These are phyloP conservation scores for Stratiolaelaps scimitus DNA, from an alignment of 1,140 invertebrate genomes.

Conservation along the genomic window DNA sequence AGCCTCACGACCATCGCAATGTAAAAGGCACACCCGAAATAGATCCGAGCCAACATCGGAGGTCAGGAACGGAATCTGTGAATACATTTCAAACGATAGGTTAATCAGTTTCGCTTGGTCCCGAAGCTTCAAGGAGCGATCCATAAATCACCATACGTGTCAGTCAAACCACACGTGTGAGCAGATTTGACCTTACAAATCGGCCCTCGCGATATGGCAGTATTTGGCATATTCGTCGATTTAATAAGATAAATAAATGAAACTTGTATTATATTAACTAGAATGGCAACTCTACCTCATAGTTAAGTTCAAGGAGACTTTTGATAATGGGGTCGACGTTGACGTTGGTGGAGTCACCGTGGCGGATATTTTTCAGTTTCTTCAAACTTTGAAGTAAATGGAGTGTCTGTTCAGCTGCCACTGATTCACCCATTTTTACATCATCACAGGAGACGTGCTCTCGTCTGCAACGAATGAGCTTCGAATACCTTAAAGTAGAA, in stretches of 20 bases:
- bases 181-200: no score
- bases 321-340: not conserved
- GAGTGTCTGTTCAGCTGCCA: conserved; percentile 4
- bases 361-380: not conserved
- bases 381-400: not conserved
- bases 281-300: not conserved
- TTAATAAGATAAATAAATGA: no score
- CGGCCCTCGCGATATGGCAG: no score
- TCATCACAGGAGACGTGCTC: no score
- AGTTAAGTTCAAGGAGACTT: conserved; percentile 7
- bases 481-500: no score
- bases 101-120: no score
- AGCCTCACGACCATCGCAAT: not conserved
- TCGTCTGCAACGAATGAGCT: no score
- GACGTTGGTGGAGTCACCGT: no score
- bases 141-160: no score
- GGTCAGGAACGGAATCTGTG: conserved; percentile 7
- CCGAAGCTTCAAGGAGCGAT: no score
- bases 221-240: no score
- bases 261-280: not conserved
- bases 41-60: conserved; percentile 11
- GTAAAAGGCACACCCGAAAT: not conserved
- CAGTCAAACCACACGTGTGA: not conserved
- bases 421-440: not conserved
- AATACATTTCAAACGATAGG: no score